Conservation (phyloP, 1,140 invertebrate species). For the Scaptomyza graminum region DNA sequence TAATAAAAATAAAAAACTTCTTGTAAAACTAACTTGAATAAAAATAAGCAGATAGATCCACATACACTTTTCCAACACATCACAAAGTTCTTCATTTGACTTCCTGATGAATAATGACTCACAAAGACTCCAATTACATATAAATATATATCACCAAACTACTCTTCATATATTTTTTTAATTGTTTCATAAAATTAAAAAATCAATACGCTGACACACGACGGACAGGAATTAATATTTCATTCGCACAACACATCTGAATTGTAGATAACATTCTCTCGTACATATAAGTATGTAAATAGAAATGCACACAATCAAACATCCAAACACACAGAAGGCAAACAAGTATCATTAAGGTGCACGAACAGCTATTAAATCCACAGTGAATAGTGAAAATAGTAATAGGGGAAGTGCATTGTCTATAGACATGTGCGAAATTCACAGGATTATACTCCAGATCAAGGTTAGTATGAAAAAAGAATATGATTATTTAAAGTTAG, state of each 20-base stretch:
- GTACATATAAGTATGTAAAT: background rate
- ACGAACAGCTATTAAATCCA: conserved; percentile 2
- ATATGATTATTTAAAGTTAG: background rate
- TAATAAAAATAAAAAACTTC: background rate
- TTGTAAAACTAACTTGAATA: background rate
- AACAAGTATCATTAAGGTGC: conserved; percentile 27
- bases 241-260: conserved; percentile 14
- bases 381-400: background rate
- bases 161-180: background rate
- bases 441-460: background rate
- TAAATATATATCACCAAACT: conserved; percentile 8
- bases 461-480: background rate
- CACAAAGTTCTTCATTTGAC: background rate
- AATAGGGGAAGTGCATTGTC: conserved; percentile 9
- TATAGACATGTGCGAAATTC: background rate
- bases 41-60: background rate
- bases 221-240: conserved; percentile 24
- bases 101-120: background rate
- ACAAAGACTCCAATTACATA: conserved; percentile 4
- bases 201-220: conserved; percentile 39
- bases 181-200: conserved; percentile 39
- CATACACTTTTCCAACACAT: background rate
- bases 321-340: conserved; percentile 13
- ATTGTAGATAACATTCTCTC: background rate
- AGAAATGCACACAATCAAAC: background rate